These are phyloP conservation scores for Rhingia rostrata DNA, from an alignment of 2,888 invertebrate species.

Conservation along the genomic window DNA sequence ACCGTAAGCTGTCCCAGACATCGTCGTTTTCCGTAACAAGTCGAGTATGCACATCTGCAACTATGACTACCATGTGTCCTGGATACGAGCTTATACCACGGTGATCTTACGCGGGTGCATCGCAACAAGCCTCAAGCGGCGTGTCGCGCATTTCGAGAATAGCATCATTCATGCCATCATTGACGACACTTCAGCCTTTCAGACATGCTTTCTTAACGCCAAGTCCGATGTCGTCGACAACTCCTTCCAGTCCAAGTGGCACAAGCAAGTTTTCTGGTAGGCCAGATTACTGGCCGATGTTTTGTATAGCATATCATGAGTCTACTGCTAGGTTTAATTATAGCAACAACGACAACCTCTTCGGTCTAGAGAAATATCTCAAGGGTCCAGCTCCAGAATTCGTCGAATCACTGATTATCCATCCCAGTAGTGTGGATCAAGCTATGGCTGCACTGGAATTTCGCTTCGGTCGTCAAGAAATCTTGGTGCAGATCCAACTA, in stretches of 20 bases:
- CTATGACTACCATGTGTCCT: no score
- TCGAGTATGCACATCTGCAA: no score
- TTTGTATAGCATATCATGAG: conserved; percentile 49
- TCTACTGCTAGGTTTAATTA: conserved; percentile 44
- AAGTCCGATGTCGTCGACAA: neutral
- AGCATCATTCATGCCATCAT: no score
- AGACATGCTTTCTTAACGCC: neutral
- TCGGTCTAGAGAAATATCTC: no score
- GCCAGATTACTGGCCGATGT: conserved; percentile 64
- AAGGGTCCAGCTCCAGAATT: conserved; percentile 52
- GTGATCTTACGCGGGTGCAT: no score
- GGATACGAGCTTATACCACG: no score
- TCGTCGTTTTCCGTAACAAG: no score
- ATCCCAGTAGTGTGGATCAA: conserved; percentile 61
- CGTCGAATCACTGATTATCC: conserved; percentile 65
- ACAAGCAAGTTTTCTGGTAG: conserved; percentile 33
- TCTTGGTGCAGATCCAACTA: conserved; percentile 25
- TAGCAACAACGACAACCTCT: conserved; percentile 63
- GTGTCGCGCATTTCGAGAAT: no score
- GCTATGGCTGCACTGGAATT: conserved; percentile 37
- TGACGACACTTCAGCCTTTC: no score
- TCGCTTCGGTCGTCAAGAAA: conserved; percentile 32
- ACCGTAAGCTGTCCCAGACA: neutral
- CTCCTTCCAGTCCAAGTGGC: neutral
- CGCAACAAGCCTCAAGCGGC: no score